Evolutionary conservation across 2,797 vertebrate species (phyloP), one percentile per base, ranked within the genome.

Genomic region (Rhynchonycteris naso): DNA sequence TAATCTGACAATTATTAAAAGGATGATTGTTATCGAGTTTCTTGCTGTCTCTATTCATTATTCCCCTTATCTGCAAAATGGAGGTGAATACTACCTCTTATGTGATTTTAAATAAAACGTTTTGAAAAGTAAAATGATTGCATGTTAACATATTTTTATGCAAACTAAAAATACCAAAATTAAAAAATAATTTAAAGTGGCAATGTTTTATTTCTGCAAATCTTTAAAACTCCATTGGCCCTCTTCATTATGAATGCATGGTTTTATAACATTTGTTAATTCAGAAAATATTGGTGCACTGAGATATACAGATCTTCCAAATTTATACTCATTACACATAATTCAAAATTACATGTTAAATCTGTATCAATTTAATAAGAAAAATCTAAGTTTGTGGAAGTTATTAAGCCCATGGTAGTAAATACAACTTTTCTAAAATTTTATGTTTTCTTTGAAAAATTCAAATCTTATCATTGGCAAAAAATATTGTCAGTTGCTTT

Each of bases 261-360:
- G 15, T 80, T 93, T 56, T 68, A 2, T 69, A 85, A 81, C 16
- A 91, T 38, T 24, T 52, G 2, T 8, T 86, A 69, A 88, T 54
- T 4, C 52, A 50, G 58, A 82, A 93, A 93, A 78, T 26, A 71
- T 0, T 50, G 8, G 24, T 38, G 82, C 50, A 90, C n/a, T 26
- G 54, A 94, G 38, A 43, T 89, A 89, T 2, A 85, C 0, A 82
- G 47, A 61, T 72, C 54, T 76, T 69, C 30, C 54, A 89, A 89
- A 89, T 86, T 85, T 81, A 82, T 30, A 68, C 10, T 43, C 43
- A 83, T 38, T 38, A 81, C 11, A 71, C 18, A 71, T 52, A 89
- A 92, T 86, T 33, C 5, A 81, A 95, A 94, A n/a, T 30, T 13
- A 59, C 47, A 80, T n/a, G 18, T 75, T 63, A 91, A 35, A 87